Base-by-base conservation (phyloP, 2,888 invertebrate genomes). In the Clunio marinus region DNA sequence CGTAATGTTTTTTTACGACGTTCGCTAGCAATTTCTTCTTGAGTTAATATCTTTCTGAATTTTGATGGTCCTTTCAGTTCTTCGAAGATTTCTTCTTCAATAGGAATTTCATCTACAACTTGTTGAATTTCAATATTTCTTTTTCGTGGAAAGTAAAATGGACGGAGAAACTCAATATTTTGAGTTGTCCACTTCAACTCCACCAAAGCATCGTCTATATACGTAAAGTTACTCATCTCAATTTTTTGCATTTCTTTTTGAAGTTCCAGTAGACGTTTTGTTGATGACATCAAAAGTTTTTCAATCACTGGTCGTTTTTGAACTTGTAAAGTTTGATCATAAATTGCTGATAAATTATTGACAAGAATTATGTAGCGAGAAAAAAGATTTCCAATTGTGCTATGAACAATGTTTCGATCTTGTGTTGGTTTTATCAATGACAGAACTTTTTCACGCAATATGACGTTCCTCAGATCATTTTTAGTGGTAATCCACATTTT, bases 191-290 rank as follows among this genome's bases (percentile, higher is more conserved):
- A 74, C 73, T 86, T 87, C 71, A 85, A 75, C 72, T 86, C 83
- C 32, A 86, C 79, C 59, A 89, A 75, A 5, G 82, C 80, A 72
- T 86, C 84, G 74, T 90, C 89, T 51, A 87, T 81, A 76, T 87
- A 89, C 70, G 87, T 84, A 73, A 82, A 84, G 72, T 86, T 83
- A 7, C 80, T 81, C 2, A 80, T 73, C 70, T 83, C 81, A 13
- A 83, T 73, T 55, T 80, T 77, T 68, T 81, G 81, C 2, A 86
- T 73, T 71, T 83, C 81, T 25, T 79, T 77, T 71, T 83, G 83
- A 7, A 84, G 75, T 71, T 85, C 82, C 28, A 82, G 75, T 69
- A 86, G 75, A 46, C 84, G 74, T n/a, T 74, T 71, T 0, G 74
- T 72, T 2, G 77, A 74, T 32, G 74, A 73, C 28, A 75, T 73